Evolutionary conservation across 2,888 invertebrate species (phyloP).

Genomic region (Melanostoma scalare): DNA sequence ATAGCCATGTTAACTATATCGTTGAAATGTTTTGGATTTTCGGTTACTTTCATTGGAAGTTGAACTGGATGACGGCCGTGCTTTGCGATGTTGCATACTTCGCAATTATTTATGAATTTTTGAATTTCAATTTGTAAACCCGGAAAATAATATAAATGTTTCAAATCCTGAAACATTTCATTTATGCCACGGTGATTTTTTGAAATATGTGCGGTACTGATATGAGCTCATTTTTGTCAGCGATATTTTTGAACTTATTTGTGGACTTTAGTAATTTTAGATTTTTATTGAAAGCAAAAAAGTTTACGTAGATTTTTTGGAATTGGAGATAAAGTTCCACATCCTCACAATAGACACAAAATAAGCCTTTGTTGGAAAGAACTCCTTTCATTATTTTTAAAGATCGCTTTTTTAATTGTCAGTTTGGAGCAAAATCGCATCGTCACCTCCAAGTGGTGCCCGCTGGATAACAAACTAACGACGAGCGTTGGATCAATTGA

Average conservation of each 20-base stretch:
- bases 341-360: constrained; percentile 55
- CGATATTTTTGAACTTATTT: constrained; percentile 25
- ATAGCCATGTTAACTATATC: constrained; percentile 38
- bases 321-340: constrained; percentile 30
- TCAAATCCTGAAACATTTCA: constrained; percentile 31
- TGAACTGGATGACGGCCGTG: constrained; percentile 25
- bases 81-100: constrained; percentile 29
- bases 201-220: too few relatives aligned
- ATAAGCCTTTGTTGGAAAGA: too few relatives aligned
- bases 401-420: too few relatives aligned
- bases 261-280: constrained; percentile 31
- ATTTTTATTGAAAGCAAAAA: constrained; percentile 52
- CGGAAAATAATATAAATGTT: constrained; percentile 30
- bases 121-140: constrained; percentile 24
- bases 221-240: constrained; percentile 37
- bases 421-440: too few relatives aligned
- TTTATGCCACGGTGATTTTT: constrained; percentile 43
- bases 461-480: too few relatives aligned
- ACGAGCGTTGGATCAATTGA: too few relatives aligned
- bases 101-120: constrained; percentile 34
- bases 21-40: constrained; percentile 28
- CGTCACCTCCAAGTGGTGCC: too few relatives aligned
- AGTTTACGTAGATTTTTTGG: constrained; percentile 49
- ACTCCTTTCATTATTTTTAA: too few relatives aligned
- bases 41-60: constrained; percentile 21